Percentiles rank a stretch among this genome's conserved stretches.
These are phyloP conservation scores for Ciconia maguari DNA, from an alignment of 2,113 vertebrate genomes.

Conservation along the genomic window DNA sequence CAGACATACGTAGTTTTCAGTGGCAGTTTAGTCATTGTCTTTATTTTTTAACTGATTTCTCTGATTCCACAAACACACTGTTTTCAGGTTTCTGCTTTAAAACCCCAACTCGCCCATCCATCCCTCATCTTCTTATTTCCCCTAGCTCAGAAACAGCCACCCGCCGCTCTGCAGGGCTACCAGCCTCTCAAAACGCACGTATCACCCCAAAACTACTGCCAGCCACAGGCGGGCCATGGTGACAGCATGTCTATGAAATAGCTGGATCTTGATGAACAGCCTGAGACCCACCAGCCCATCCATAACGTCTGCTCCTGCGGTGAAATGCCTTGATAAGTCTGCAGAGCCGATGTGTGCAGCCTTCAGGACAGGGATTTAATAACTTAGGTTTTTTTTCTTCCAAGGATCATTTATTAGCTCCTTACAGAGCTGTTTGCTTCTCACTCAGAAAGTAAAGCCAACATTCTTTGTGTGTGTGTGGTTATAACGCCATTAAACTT, in stretches of 20 bases:
- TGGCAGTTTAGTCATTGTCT: background rate
- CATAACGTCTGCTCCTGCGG: background rate
- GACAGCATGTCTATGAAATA: background rate
- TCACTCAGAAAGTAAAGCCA: background rate
- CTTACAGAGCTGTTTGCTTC: background rate
- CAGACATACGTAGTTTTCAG: background rate
- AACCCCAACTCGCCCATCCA: background rate
- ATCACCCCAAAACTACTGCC: background rate
- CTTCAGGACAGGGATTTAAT: background rate
- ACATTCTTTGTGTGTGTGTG: background rate
- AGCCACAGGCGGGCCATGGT: accelerated
- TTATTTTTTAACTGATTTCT: background rate
- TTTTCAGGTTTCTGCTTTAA: background rate
- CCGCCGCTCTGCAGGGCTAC: background rate
- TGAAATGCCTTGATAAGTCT: accelerated
- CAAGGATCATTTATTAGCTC: background rate
- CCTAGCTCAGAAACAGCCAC: background rate
- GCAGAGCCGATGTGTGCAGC: background rate
- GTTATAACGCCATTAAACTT: background rate
- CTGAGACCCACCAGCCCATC: background rate
- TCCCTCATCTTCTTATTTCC: background rate
- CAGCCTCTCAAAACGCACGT: background rate
- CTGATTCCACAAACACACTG: background rate
- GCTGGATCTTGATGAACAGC: background rate
- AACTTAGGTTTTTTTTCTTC: background rate